phyloP scores from a whole-genome alignment of 92 coral and sea anemone species.

The Isaurus tuberculatus region DNA sequence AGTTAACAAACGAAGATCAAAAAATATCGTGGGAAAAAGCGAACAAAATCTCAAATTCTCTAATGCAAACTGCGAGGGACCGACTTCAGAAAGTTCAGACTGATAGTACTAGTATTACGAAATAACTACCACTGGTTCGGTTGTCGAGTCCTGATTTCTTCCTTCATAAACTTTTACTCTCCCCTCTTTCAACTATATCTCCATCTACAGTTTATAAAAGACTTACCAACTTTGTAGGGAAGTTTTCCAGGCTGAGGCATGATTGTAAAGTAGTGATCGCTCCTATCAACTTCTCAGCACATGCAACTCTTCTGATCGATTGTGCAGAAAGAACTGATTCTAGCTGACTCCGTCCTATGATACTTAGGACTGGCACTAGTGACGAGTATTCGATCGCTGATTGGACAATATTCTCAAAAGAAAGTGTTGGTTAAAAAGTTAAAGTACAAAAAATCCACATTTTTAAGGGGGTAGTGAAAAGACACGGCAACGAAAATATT shows the following conservation, averaged over 20 bases:
- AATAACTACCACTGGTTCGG: not conserved
- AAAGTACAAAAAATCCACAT: not conserved
- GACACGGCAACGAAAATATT: not conserved
- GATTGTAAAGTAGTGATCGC: constrained; percentile 29
- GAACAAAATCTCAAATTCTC: not conserved
- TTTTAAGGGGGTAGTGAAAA: not conserved
- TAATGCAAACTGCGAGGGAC: not conserved
- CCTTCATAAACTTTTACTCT: not conserved
- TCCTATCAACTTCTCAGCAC: not conserved
- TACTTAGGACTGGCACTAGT: constrained; percentile 25
- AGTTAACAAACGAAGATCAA: not conserved
- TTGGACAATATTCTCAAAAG: not conserved
- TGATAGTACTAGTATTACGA: not conserved
- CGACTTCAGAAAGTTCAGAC: not conserved
- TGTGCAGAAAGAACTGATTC: not conserved
- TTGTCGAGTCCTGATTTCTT: too few relatives aligned
- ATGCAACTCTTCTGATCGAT: constrained; percentile 31
- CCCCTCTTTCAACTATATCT: not conserved
- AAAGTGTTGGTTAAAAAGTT: not conserved
- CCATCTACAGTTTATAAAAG: not conserved
- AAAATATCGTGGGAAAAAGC: not conserved
- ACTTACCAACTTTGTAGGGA: constrained; percentile 92
- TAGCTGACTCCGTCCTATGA: too few relatives aligned
- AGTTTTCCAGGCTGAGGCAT: constrained; percentile 83
- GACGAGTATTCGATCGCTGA: not conserved